Percentiles rank a stretch among this genome's conserved stretches.
These are phyloP conservation scores for Augochlorella aurata DNA, from an alignment of 2,888 invertebrate genomes.

Conservation along the genomic window DNA sequence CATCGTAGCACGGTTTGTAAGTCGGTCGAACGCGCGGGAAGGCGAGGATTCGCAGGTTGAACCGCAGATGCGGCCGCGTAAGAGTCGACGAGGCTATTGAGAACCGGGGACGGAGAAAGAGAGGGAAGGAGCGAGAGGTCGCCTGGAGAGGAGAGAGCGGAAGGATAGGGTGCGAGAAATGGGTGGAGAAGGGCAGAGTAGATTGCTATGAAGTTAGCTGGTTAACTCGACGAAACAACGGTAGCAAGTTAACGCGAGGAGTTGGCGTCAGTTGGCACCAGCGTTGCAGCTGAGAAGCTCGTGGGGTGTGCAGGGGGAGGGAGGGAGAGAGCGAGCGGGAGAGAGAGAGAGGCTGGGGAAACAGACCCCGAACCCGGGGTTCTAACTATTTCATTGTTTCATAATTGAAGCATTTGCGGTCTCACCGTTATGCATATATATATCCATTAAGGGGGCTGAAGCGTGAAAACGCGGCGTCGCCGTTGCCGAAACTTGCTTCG, in stretches of 20 bases:
- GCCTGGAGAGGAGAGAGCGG: not conserved
- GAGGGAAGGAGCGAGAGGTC: constrained; percentile 41
- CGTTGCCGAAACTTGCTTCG: constrained; percentile 62
- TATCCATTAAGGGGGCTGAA: constrained; percentile 51
- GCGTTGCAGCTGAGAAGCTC: constrained; percentile 47
- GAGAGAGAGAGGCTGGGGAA: not conserved
- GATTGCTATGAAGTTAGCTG: constrained; percentile 78
- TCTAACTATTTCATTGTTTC: constrained; percentile 80
- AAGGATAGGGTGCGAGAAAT: constrained; percentile 36
- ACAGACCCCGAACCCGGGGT: constrained; percentile 55
- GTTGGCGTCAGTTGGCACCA: constrained; percentile 78
- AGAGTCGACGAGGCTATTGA: constrained; percentile 39
- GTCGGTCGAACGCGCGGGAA: not conserved
- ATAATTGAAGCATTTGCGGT: constrained; percentile 79
- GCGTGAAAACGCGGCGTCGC: constrained; percentile 61
- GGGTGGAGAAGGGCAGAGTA: constrained; percentile 61
- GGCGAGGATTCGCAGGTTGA: constrained; percentile 42
- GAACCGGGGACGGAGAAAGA: constrained; percentile 28
- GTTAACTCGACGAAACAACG: constrained; percentile 79
- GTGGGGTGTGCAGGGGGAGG: not conserved
- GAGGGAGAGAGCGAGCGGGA: constrained; percentile 2
- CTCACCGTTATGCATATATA: constrained; percentile 70
- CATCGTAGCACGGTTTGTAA: constrained; percentile 16
- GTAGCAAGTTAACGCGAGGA: constrained; percentile 76
- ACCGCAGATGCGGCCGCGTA: constrained; percentile 47